Percentiles rank a stretch among this genome's conserved stretches.
Evolutionary conservation across 2,797 vertebrate genomes (phyloP).

Genomic region (Eulemur rubriventer): DNA sequence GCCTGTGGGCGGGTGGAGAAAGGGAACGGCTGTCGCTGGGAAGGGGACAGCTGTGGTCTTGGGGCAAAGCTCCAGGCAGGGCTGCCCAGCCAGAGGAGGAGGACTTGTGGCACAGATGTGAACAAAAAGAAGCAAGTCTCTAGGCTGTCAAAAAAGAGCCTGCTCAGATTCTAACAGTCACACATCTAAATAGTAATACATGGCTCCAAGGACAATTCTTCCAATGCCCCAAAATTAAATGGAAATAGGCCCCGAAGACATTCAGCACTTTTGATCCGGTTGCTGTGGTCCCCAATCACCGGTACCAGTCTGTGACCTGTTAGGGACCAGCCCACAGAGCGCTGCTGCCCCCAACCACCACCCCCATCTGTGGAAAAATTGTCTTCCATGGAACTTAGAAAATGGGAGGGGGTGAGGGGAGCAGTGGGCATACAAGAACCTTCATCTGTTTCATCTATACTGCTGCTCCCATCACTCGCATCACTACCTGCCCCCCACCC

Average conservation of each 20-base stretch:
- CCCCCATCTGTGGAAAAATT: no score
- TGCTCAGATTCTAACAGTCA: neutral
- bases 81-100: neutral
- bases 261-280: neutral
- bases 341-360: rapidly evolving
- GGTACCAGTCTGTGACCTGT: no score
- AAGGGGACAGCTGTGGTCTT: neutral
- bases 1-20: neutral
- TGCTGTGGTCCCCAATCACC: no score
- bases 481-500: no score
- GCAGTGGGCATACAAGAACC: no score
- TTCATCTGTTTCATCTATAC: no score
- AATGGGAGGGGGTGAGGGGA: no score
- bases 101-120: rapidly evolving
- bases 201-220: neutral
- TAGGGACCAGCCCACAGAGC: no score
- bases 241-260: neutral
- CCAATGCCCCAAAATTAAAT: neutral
- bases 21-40: neutral
- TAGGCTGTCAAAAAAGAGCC: neutral
- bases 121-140: neutral
- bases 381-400: no score
- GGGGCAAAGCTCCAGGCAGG: neutral
- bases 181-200: neutral
- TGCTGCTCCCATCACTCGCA: no score